Evolutionary conservation across 2,797 vertebrate genomes (phyloP), one percentile per base, ranked within the genome.

Genomic region (Calcarius lapponicus): DNA sequence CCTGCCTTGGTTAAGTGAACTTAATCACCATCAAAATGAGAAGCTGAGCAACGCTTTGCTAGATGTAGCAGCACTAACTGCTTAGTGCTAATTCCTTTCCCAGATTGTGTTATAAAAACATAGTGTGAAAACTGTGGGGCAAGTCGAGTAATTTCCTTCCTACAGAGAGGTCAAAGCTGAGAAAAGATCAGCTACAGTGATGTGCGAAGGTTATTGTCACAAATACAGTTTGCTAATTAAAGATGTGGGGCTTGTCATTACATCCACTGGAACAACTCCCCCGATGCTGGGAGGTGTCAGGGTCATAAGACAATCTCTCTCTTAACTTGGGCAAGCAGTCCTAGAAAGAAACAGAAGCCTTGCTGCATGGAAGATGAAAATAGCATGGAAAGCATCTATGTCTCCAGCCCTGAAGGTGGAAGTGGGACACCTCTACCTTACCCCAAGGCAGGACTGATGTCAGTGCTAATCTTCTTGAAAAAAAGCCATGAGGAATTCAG

Each of bases 401-500:
- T 38, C 36, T 75, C 11, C 47, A 84, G 66, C 14, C 14, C 61
- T 9, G 7, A 73, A 64, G 16, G 26, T 26, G 8, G 47, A 80
- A 80, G 34, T 14, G 11, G 20, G 50, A 45, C 38, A 53, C 36
- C 17, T 45, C 28, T 78, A 42, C 32, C 38, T 78, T 26, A 40
- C 9, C 28, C 15, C 42, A 65, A 42, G 57, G 26, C 29, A 47
- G 36, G 14, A 69, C 4, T 50, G 5, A 47, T 42, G 17, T 32
- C 31, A 32, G 17, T 25, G 20, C 14, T 26, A 25, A 20, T 43
- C 43, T 56, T 69, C 29, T 15, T 34, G 13, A 43, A 54, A 64
- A n/a, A 9, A 36, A 5, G 10, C 14, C 47, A 80, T 0, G 0
- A 66, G 24, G 40, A 43, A 28, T 45, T 79, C 17, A 42, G 28